Percentiles rank a stretch among this genome's conserved stretches.
Evolutionary conservation across 2,797 vertebrate species (phyloP).

Genomic region (Podarcis lilfordi): DNA sequence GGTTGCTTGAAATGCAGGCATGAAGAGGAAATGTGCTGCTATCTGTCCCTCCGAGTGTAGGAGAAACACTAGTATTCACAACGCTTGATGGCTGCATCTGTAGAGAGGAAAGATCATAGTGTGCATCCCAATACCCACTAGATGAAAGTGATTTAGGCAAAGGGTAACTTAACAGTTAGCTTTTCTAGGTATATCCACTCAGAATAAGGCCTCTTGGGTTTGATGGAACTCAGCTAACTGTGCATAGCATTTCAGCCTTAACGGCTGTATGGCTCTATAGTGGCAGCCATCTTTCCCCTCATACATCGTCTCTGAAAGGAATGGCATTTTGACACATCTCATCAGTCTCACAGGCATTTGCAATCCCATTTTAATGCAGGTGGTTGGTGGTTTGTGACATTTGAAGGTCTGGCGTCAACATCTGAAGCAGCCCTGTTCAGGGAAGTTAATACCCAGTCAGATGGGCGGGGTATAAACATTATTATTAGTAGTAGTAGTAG

Average conservation of each 20-base stretch:
- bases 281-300: neutral
- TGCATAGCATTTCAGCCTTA: neutral
- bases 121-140: neutral
- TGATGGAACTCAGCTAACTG: neutral
- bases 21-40: neutral
- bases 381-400: no score
- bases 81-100: neutral
- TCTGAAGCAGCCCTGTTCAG: no score
- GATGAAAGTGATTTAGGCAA: neutral
- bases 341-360: neutral
- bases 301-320: no score
- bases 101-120: neutral
- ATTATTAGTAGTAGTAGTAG: no score
- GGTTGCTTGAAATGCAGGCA: constrained; percentile 28
- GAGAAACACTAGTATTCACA: constrained; percentile 5
- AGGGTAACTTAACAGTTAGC: neutral
- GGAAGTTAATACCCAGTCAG: no score
- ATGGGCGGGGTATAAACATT: no score
- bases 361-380: neutral
- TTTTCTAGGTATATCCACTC: neutral
- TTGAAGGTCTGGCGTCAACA: no score
- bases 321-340: no score
- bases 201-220: neutral
- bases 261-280: neutral
- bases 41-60: neutral